Base-by-base conservation (phyloP, 2,888 invertebrate genomes). In the Dolomedes plantarius region DNA sequence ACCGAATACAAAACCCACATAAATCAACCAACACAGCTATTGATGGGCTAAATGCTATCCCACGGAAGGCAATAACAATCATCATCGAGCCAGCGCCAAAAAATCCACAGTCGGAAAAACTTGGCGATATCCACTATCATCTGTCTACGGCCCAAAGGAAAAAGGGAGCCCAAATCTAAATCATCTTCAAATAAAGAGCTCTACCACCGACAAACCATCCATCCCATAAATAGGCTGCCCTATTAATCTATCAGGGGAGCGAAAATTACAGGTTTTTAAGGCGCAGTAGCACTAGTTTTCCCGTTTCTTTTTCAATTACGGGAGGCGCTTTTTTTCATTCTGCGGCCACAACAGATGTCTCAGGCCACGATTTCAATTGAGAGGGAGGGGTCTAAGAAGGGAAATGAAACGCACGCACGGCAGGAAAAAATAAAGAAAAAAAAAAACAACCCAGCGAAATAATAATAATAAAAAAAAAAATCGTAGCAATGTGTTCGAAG, bases 181-280 rank as follows among this genome's bases (percentile, higher is more conserved):
- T 28, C 75, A 27, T 41, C 75, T 65, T 65, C 46, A 65, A 75
- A 75, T 65, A 65, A 65, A 65, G 74, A 50, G 71, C 41, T 56
- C 56, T 56, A 56, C 19, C 19, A 23, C 56, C 2, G 16, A 56
- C 2, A 16, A 56, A 56, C 56, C 56, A 56, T 56, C 23, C 11
- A 56, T 56, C 16, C 56, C 56, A 67, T 77, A 81, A 81, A 85
- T 73, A 85, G 29, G 64, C 11, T 19, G 31, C 50, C 77, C 77
- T 56, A 85, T 85, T 85, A 85, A 78, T 85, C 77, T 72, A 85
- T 85, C 83, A 85, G 77, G 39, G 64, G 56, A 73, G 32, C 28
- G 83, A 72, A 85, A 85, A 85, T 85, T 85, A 85, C 68, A 85
- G 83, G 83, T 77, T 85, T 80, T 77, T 73, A 74, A 75, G 62